A percentile compares a stretch with the other conserved stretches of the same genome.
These are phyloP conservation scores for Brachyrhaphis roseni DNA, from an alignment of 2,797 vertebrate species.

Conservation along the genomic window DNA sequence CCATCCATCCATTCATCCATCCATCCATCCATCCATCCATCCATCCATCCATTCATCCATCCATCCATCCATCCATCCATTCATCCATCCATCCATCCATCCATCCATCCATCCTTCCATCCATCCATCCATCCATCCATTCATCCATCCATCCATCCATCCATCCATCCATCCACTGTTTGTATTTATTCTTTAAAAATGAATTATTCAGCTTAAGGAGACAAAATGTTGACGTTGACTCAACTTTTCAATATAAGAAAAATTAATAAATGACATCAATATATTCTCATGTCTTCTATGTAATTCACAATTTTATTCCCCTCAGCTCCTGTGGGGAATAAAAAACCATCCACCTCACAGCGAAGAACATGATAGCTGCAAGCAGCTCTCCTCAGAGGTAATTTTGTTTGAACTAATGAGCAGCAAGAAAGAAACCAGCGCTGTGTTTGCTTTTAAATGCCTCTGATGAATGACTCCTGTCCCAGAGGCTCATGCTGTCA, in stretches of 20 bases:
- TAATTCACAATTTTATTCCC: constrained; percentile 37
- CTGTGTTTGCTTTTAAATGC: constrained; percentile 71
- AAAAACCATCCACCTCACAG: constrained; percentile 15
- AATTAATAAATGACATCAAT: constrained; percentile 42
- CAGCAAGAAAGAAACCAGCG: constrained; percentile 52
- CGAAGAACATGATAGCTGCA: constrained; percentile 47
- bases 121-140: neutral
- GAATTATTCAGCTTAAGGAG: neutral
- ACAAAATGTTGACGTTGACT: neutral
- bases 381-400: constrained; percentile 70
- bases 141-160: neutral
- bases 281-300: constrained; percentile 15
- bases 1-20: neutral
- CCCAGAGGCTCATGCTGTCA: constrained; percentile 71
- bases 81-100: too few relatives aligned
- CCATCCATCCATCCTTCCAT: too few relatives aligned
- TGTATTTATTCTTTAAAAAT: neutral
- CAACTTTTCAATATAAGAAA: neutral
- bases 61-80: too few relatives aligned
- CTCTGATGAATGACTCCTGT: constrained; percentile 82
- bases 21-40: neutral
- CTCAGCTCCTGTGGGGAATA: neutral
- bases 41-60: neutral
- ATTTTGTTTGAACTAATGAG: constrained; percentile 82
- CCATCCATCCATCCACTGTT: neutral